Base-by-base conservation (phyloP, 2,797 vertebrate species). In the Rhabdomys pumilio region DNA sequence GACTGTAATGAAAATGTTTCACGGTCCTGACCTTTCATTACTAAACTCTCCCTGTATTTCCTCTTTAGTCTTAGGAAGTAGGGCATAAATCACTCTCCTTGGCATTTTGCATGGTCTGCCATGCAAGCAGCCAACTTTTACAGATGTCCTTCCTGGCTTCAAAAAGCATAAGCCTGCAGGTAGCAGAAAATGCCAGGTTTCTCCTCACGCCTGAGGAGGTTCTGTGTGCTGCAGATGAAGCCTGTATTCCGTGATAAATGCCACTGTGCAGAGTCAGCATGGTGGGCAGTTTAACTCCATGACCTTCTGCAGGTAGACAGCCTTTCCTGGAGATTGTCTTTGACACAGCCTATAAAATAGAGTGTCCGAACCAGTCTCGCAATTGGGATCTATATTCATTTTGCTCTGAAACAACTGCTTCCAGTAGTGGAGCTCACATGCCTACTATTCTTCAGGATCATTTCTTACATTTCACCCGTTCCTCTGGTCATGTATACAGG, bases 91-190 rank as follows among this genome's bases (percentile, higher is more conserved):
- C 93, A 96, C 92, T 97, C 61, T 97, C 41, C 57, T 91, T 97
- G 89, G 91, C 93, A 97, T 92, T 97, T 97, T 92, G 92, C 61
- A 50, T 82, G 50, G 87, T 96, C 96, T 98, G 69, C 92, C 96
- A 67, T 85, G 89, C 96, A 13, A 12, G 82, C 94, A 97, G 97
- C 93, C 98, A 98, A 75, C 75, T 97, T 98, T 93, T 97, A 96
- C 97, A 98, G 98, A 97, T 98, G 97, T 96, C 90, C 82, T 97
- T 96, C 94, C 96, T 98, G 97, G 97, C 96, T 97, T 81, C 89
- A 92, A 95, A 98, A 95, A 34, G 59, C 88, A 97, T 82, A 92
- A 98, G 82, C 72, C 92, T 22, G 89, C 55, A 97, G 93, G 93
- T 98, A 98, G 94, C 65, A 97, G 86, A 98, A 97, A 97, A 86